Evolutionary conservation across 2,113 vertebrate species (phyloP).

Genomic region (Phodopus roborovskii): DNA sequence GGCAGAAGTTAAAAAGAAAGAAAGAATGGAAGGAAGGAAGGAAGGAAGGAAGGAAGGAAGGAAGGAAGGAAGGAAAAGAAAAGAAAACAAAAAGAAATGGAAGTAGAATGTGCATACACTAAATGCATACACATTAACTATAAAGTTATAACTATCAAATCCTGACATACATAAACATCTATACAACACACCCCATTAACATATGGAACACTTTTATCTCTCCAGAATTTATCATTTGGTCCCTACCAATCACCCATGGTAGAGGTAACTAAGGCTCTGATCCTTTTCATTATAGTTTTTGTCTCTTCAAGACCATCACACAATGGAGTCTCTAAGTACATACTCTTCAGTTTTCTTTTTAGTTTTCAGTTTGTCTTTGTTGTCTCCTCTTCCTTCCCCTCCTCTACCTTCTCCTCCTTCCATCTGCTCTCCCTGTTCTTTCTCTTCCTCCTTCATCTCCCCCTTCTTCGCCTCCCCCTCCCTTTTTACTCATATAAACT

Average conservation of each 20-base stretch:
- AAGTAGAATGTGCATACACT: not conserved
- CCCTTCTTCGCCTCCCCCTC: not conserved
- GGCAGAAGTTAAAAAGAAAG: not conserved
- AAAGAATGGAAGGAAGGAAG: not conserved
- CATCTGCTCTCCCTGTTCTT: too few relatives aligned
- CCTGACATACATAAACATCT: not conserved
- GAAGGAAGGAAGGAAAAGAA: too few relatives aligned
- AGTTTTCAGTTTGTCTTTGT: not conserved
- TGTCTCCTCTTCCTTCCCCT: not conserved
- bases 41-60: not conserved
- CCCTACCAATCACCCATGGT: not conserved
- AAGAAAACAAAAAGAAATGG: not conserved
- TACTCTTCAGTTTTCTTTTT: not conserved
- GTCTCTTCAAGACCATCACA: not conserved
- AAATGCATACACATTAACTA: not conserved
- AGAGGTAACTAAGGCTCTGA: not conserved
- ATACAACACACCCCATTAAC: not conserved
- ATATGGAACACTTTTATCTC: not conserved
- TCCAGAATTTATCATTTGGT: not conserved
- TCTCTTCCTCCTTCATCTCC: too few relatives aligned
- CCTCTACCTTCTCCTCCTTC: too few relatives aligned
- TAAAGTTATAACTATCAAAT: conserved; percentile 18
- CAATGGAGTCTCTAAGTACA: not conserved
- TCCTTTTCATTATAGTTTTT: not conserved
- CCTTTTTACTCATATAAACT: not conserved